Conservation (phyloP, 1,140 invertebrate species). For the Listronotus bonariensis region DNA sequence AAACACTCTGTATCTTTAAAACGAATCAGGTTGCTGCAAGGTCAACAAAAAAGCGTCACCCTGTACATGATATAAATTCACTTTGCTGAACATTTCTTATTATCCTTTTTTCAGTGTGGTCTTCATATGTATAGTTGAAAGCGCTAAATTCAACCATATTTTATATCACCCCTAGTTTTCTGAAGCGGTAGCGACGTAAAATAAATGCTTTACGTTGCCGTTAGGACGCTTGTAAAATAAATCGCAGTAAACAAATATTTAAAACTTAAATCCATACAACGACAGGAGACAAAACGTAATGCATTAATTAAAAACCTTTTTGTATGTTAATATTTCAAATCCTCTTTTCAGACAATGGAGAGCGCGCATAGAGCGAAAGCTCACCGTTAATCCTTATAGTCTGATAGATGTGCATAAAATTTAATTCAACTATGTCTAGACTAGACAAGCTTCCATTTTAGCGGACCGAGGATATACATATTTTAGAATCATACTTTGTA, state of each 20-base stretch:
- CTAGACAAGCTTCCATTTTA: constrained; percentile 30
- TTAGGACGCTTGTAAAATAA: too few species aligned
- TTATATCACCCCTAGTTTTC: too few species aligned
- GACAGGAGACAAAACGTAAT: constrained; percentile 18
- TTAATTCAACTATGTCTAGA: constrained; percentile 29
- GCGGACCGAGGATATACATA: constrained; percentile 23
- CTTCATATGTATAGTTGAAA: too few species aligned
- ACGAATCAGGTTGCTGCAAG: too few species aligned
- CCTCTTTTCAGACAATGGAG: constrained; percentile 27
- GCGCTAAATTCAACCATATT: too few species aligned
- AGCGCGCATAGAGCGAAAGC: constrained; percentile 20
- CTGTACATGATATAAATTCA: too few species aligned
- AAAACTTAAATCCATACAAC: constrained; percentile 11
- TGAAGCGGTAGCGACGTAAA: too few species aligned
- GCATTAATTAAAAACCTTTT: constrained; percentile 34
- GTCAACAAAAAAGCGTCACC: too few species aligned
- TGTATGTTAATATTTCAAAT: constrained; percentile 36
- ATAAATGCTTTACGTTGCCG: too few species aligned
- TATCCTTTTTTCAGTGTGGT: too few species aligned
- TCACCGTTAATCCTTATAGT: constrained; percentile 30
- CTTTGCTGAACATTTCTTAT: too few species aligned
- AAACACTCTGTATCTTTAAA: too few species aligned
- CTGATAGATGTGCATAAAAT: constrained; percentile 35
- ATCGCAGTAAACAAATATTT: neutral
- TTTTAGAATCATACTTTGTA: constrained; percentile 28